These are phyloP conservation scores for Ormyrus nitidulus DNA, from an alignment of 2,888 invertebrate genomes.

Conservation along the genomic window DNA sequence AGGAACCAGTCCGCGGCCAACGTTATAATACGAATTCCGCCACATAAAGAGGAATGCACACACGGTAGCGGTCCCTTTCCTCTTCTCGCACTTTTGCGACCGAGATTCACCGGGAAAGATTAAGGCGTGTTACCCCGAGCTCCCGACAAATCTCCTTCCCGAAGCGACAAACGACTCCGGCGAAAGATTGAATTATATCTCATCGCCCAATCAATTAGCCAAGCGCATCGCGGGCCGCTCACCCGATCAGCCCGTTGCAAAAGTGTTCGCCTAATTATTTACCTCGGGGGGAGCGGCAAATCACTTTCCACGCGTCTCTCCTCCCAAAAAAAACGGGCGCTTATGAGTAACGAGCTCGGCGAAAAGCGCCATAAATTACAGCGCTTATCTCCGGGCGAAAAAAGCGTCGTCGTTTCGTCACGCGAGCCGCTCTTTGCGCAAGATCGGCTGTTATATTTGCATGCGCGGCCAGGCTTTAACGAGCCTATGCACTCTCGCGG, in stretches of 20 bases:
- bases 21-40: conserved; percentile 9
- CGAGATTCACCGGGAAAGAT: conserved; percentile 52
- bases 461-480: conserved; percentile 13
- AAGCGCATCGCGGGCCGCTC: too few species aligned
- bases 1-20: conserved; percentile 29
- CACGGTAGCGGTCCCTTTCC: conserved; percentile 27
- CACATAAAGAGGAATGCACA: neutral
- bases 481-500: conserved; percentile 1
- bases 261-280: neutral
- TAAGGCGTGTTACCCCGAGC: conserved; percentile 33
- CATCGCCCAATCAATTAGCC: neutral
- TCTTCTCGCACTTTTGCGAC: neutral
- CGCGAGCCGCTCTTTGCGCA: conserved; percentile 30
- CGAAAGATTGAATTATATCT: neutral
- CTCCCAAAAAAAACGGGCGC: neutral
- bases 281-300: neutral
- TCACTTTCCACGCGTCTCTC: neutral
- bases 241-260: neutral
- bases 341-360: neutral
- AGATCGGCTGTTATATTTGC: conserved; percentile 25
- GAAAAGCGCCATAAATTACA: conserved; percentile 28
- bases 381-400: neutral
- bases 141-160: conserved; percentile 7
- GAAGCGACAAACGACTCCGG: neutral
- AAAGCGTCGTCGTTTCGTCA: conserved; percentile 28